Base-by-base conservation (phyloP, 2,888 invertebrate species). In the Leptarthrus brevirostris region DNA sequence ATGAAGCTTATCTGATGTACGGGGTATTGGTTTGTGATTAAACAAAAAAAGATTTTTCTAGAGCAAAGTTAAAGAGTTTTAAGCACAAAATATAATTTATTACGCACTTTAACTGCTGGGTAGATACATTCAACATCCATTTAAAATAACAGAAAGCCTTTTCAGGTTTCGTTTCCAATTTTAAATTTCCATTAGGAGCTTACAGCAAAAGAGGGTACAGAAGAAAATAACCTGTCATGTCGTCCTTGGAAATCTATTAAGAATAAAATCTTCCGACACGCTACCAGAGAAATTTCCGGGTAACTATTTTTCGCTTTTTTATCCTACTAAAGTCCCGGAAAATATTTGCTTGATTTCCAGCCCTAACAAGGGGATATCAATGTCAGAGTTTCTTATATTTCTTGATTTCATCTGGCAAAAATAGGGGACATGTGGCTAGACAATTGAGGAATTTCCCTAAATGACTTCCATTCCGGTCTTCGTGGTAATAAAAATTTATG, bases 401-500 rank as follows among this genome's bases (percentile, higher is more conserved):
- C 1, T 30, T 12, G 12, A 40, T 40, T 40, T 40, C 40, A 40
- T 40, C n/a, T 40, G 12, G n/a, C 12, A 12, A 6, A 12, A 40
- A 12, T 40, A 40, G 12, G 40, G 40, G 40, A 64, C 44, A 44
- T 64, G 16, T 44, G 64, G 64, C 16, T 20, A 40, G 61, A 22
- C 18, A 36, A 61, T 20, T 61, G 40, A 49, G 49, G 26, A 8
- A 66, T 24, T 16, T 47, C 18, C 30, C 2, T 16, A 26, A 52
- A 30, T 69, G 26, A 69, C 52, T 52, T 18, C 30, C 30, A 20
- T 26, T 16, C 52, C 26, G n/a, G 30, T 16, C 20, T 36, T 69
- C 18, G 20, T 14, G 30, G 20, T 52, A 69, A 69, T 69, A 69
- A 69, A 69, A 69, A 69, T 69, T 69, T 69, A 69, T 69, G 49